Base-by-base conservation (phyloP, 1,140 invertebrate species). In the Hydropsyche tenuis region DNA sequence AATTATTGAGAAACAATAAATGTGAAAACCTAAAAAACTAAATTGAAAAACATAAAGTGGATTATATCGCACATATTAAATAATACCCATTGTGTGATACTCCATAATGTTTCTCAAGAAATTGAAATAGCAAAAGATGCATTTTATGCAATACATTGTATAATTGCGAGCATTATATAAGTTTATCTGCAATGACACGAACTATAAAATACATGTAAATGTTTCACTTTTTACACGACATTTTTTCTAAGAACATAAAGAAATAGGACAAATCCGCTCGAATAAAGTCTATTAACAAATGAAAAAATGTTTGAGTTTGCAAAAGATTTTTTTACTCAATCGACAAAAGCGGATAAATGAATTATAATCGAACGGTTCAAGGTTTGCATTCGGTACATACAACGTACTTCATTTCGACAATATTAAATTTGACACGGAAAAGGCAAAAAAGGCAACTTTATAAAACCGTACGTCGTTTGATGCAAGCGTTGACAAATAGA, bases 291-390 rank as follows among this genome's bases (percentile, higher is more conserved):
- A 18, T 53, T 53, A 18, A 1, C 48, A 18, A 2, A 16, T 53
- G 48, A 53, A 53, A 53, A 2, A 53, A n/a, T 46, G 45, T 46
- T n/a, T n/a, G 16, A n/a, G n/a, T n/a, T n/a, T n/a, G n/a, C n/a
- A n/a, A n/a, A n/a, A n/a, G n/a, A n/a, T n/a, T 37, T 37, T 37
- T 37, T 37, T 37, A 37, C 30, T 9, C 30, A 37, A n/a, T n/a
- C n/a, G n/a, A 37, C 30, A 37, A 53, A 18, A 16, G 7, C 48
- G 48, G 48, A 53, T 53, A 53, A 37, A 18, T 16, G 48, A 20
- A 53, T 53, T 53, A 53, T 53, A 53, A 53, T 53, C 20, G 48
- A 11, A 7, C 48, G 16, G 48, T 60, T 60, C 56, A 60, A 60
- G 56, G 56, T n/a, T 60, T 48, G n/a, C n/a, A 14, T 7, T 60